phyloP scores from a whole-genome alignment of 2,113 vertebrate genomes.

The Chauna torquata region DNA sequence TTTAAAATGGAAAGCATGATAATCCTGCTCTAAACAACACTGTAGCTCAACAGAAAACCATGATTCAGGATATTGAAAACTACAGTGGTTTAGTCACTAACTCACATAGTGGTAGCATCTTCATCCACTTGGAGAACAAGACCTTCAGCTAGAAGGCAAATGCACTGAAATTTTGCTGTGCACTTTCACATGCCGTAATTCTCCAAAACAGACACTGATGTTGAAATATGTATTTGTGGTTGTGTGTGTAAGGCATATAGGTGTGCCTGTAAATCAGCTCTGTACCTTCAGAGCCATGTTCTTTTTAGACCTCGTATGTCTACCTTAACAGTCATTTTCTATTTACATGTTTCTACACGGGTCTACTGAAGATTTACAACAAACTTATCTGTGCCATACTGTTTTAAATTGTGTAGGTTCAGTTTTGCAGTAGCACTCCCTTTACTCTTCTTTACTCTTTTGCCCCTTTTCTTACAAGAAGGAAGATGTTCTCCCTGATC shows the following conservation, averaged over 20 bases:
- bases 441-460: neutral
- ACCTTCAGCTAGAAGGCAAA: neutral
- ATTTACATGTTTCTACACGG: neutral
- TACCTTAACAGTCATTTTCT: neutral
- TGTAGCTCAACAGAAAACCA: neutral
- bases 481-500: neutral
- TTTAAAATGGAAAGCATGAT: neutral
- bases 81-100: neutral
- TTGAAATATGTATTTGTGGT: fast-evolving
- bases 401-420: neutral
- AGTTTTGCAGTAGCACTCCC: neutral
- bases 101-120: neutral
- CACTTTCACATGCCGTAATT: neutral
- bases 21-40: neutral
- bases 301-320: neutral
- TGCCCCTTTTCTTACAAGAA: neutral
- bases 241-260: neutral
- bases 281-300: neutral
- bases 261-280: neutral
- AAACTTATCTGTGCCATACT: fast-evolving
- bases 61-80: neutral
- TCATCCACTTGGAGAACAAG: neutral
- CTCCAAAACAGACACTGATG: neutral
- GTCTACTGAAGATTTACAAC: neutral
- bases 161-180: neutral